Base-by-base conservation (phyloP, 2,888 invertebrate genomes). In the Mythimna lalbum region DNA sequence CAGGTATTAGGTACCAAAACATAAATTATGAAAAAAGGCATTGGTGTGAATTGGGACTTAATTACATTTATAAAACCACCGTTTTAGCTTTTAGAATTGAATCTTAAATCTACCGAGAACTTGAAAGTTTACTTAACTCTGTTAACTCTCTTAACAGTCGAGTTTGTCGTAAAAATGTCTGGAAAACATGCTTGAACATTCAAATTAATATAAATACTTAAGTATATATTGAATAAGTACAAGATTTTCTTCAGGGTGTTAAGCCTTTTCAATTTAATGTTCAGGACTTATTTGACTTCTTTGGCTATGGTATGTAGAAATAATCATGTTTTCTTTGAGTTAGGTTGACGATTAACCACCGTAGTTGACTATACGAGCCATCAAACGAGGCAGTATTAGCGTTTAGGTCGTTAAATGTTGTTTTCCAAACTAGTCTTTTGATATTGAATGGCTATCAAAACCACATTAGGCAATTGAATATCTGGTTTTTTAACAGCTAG, bases 91-190 rank as follows among this genome's bases (percentile, higher is more conserved):
- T 63, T 17, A 49, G 6, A 49, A 47, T 47, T 39, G 23, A 71
- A 78, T 63, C 21, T 33, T 39, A 47, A 69, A 43, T 63, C 17
- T 59, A 60, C 55, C 4, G 14, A 67, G 21, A 57, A 60, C 59
- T 27, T 63, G 27, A 61, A 75, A 63, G 76, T 80, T 63, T 39
- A 43, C 63, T 62, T 53, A 43, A 36, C 33, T 63, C 33, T n/a
- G 52, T 55, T 55, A 66, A 79, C n/a, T n/a, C n/a, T n/a, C n/a
- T n/a, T n/a, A 55, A 67, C 62, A 75, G 59, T 39, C 17, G 21
- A 31, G 27, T 36, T 21, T 63, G 61, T 63, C 57, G 43, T 68
- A 80, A 76, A 80, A 80, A 80, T 57, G 47, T 53, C 52, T 31
- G 27, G 17, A 21, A 69, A 59, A 52, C 47, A 64, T 53, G n/a